Base-by-base conservation (phyloP, 2,888 invertebrate genomes). In the Dysmachus trigonus region DNA sequence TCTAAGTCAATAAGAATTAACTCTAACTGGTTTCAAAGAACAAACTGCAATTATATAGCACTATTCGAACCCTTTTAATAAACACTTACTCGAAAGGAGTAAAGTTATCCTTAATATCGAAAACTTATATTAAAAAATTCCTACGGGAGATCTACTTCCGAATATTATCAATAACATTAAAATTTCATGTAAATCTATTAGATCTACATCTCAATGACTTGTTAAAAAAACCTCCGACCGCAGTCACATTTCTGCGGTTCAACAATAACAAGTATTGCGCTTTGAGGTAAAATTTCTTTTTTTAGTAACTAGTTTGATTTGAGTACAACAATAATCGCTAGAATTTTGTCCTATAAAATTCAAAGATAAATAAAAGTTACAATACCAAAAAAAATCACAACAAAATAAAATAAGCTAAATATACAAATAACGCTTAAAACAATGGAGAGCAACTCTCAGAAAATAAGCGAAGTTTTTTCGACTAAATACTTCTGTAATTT, bases 401-500 rank as follows among this genome's bases (percentile, higher is more conserved):
- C 79, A 30, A 47, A n/a, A 79, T 18, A 33, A 73, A 79, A 22
- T 7, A 27, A 22, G 62, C 62, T 62, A 22, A 62, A 62, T 62
- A 22, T 62, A 62, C 62, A 62, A 10, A 62, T 62, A 62, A 62
- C 27, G 62, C 62, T n/a, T 18, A 18, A 62, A 62, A 62, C 27
- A 22, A 8, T 62, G 27, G 62, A 62, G 62, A 62, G 27, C 62
- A 31, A 38, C 22, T 33, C 22, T 85, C 71, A 85, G 31, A 85
- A 85, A 71, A 85, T 77, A 53, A 71, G 33, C 33, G 77, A 38
- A 1, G 85, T 13, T 84, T 90, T 89, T 87, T 92, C 92, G 89
- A 92, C 92, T 86, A 95, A 92, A 91, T 94, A 95, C 88, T 92
- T 92, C 88, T 93, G 93, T 88, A 95, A 91, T 88, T 93, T 92